phyloP scores from a whole-genome alignment of 23 tunicate species.

The Phallusia fumigata region DNA sequence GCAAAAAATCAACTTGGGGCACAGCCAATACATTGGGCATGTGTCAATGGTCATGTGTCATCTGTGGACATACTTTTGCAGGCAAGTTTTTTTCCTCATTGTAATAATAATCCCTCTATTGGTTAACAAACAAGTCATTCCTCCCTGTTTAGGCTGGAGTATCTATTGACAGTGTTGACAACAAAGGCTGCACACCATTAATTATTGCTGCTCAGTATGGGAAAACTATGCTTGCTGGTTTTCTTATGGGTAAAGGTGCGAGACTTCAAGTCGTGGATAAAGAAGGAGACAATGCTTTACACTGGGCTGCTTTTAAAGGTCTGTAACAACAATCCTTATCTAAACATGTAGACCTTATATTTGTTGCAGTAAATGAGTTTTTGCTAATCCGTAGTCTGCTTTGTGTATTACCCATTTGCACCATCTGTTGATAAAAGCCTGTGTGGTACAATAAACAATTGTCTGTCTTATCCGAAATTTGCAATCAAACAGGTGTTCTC shows the following conservation, averaged over 20 bases:
- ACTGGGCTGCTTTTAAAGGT: constrained; percentile 99
- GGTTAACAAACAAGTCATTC: too few species aligned
- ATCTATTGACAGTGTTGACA: constrained; percentile 94
- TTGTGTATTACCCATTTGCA: too few species aligned
- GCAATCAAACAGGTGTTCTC: too few species aligned
- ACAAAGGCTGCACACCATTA: constrained; percentile 98
- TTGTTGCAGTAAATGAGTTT: too few species aligned
- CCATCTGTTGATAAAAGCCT: too few species aligned
- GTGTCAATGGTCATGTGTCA: constrained; percentile 94
- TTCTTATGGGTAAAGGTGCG: constrained; percentile 97
- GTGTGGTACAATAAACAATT: too few species aligned
- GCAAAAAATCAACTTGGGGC: constrained; percentile 91
- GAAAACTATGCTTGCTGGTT: constrained; percentile 89
- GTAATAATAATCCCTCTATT: too few species aligned
- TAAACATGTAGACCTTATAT: too few species aligned
- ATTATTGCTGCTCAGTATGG: constrained; percentile 99
- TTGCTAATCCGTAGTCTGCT: too few species aligned
- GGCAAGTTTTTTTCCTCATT: constrained; percentile 34
- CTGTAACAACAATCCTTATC: background rate
- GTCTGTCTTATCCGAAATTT: too few species aligned
- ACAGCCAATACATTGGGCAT: constrained; percentile 99
- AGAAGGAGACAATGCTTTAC: constrained; percentile 99
- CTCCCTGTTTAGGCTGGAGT: constrained; percentile 63
- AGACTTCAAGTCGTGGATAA: constrained; percentile 82
- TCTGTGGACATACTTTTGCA: constrained; percentile 81